These are phyloP conservation scores for Neomonachus schauinslandi DNA, from an alignment of 2,113 vertebrate species.

Conservation along the genomic window DNA sequence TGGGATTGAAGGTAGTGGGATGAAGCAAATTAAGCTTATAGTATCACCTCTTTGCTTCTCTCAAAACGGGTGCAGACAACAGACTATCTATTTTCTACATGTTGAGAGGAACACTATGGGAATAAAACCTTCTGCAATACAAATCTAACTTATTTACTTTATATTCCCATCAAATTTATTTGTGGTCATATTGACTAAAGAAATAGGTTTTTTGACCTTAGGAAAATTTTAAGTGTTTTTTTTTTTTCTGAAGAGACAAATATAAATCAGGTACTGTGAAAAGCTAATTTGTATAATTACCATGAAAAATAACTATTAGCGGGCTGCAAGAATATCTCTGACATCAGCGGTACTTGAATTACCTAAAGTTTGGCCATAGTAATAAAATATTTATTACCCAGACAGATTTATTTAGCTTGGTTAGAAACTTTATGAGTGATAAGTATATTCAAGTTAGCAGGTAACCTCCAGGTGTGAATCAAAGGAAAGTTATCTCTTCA, in stretches of 20 bases:
- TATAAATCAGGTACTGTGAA: not conserved
- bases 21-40: conserved; percentile 59
- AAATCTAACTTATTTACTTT: conserved; percentile 77
- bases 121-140: conserved; percentile 75
- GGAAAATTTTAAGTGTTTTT: conserved; percentile 71
- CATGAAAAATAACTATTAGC: not conserved
- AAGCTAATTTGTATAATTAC: conserved; percentile 2
- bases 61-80: conserved; percentile 29
- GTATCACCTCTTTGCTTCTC: conserved; percentile 45
- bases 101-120: conserved; percentile 52
- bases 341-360: conserved; percentile 8
- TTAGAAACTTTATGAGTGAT: conserved; percentile 44
- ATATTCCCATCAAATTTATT: conserved; percentile 83
- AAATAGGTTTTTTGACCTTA: conserved; percentile 79
- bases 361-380: conserved; percentile 37
- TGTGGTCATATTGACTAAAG: conserved; percentile 80
- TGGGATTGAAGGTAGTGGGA: not conserved
- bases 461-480: conserved; percentile 30
- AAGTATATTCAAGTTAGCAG: conserved; percentile 13
- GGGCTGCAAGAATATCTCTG: not conserved
- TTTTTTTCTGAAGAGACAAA: conserved; percentile 76
- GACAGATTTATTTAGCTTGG: conserved; percentile 26
- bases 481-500: conserved; percentile 61
- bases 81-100: conserved; percentile 1
- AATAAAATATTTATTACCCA: conserved; percentile 44